Conservation (phyloP, 2,888 invertebrate species). For the Tenthredo amoena region DNA sequence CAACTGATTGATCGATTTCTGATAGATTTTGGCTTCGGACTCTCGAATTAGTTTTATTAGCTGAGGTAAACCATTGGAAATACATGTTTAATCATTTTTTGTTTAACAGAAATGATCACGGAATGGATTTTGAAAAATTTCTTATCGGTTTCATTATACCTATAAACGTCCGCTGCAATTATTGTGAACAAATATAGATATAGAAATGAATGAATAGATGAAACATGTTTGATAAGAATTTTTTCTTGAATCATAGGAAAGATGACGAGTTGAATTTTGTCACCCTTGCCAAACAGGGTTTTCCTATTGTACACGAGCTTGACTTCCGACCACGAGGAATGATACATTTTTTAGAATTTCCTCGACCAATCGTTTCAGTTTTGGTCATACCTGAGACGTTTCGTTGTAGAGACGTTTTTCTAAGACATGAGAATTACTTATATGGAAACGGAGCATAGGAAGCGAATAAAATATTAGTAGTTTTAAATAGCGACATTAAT, state of each 20-base stretch:
- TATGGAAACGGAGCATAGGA: background rate
- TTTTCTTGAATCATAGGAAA: background rate
- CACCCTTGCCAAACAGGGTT: background rate
- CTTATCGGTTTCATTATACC: background rate
- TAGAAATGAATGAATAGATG: background rate
- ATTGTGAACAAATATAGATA: background rate
- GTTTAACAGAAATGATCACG: background rate
- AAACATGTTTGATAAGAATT: background rate
- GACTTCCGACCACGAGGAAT: constrained; percentile 46
- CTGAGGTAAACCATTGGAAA: background rate
- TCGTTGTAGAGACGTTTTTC: background rate
- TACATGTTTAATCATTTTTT: background rate
- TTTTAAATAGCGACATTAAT: background rate
- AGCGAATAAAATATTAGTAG: background rate
- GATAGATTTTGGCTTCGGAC: background rate
- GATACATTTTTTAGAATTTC: background rate
- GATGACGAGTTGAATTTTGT: background rate
- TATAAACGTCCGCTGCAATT: background rate
- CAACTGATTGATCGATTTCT: constrained; percentile 19
- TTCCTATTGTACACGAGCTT: background rate
- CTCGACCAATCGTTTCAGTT: background rate
- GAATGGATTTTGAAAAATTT: background rate
- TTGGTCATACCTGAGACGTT: background rate
- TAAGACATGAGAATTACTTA: background rate
- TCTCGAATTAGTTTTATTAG: background rate